Conservation (phyloP, 2,888 invertebrate genomes). For the Thelaira solivaga region DNA sequence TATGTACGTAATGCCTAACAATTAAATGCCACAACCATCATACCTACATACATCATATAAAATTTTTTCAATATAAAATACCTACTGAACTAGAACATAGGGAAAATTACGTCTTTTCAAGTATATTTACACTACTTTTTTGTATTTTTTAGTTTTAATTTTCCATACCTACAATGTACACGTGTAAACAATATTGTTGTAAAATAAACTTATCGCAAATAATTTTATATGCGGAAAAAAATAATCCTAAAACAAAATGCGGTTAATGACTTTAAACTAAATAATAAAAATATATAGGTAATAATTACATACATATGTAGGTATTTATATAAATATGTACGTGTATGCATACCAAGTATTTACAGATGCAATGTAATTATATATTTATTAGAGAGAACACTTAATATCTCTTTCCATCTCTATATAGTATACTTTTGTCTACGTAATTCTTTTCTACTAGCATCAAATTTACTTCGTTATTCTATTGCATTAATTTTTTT, state of each 20-base stretch:
- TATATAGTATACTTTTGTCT: not conserved
- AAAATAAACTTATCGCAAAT: not conserved
- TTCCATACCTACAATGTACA: too few species aligned
- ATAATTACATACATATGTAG: not conserved
- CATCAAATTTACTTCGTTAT: not conserved
- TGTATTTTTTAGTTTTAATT: too few species aligned
- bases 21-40: too few species aligned
- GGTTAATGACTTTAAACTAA: not conserved
- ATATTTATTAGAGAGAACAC: too few species aligned
- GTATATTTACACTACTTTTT: too few species aligned
- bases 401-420: not conserved
- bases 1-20: too few species aligned
- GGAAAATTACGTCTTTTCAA: too few species aligned
- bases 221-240: not conserved
- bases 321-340: not conserved
- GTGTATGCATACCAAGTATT: not conserved
- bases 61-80: too few species aligned
- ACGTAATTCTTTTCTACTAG: constrained; percentile 1
- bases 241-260: not conserved
- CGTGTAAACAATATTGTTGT: too few species aligned
- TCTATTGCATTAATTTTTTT: constrained; percentile 1
- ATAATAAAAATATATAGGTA: not conserved
- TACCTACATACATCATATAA: too few species aligned
- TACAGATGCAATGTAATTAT: too few species aligned
- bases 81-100: too few species aligned